phyloP scores from a whole-genome alignment of 2,797 vertebrate genomes.

The Falco novaeseelandiae region DNA sequence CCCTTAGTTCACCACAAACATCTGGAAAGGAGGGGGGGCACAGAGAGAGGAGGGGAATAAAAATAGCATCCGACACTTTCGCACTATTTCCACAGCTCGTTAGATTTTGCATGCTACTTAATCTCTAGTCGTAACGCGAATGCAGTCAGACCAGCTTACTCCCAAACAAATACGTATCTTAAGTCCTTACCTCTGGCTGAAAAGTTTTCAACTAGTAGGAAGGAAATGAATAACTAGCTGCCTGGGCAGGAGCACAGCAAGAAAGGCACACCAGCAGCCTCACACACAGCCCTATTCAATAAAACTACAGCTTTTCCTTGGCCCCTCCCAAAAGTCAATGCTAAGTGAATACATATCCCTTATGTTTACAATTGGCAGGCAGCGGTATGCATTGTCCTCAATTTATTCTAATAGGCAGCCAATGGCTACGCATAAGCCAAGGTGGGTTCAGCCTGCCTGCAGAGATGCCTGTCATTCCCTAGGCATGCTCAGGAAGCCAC shows the following conservation, averaged over 20 bases:
- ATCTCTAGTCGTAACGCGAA: background rate
- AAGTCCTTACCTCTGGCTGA: slow-evolving; percentile 78
- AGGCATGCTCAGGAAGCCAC: slow-evolving; percentile 83
- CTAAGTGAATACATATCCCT: slow-evolving; percentile 82
- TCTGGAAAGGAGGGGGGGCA: background rate
- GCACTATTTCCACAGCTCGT: background rate
- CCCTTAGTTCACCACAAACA: background rate
- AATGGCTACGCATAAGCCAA: slow-evolving; percentile 74
- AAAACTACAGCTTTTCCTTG: slow-evolving; percentile 79
- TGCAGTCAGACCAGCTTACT: background rate
- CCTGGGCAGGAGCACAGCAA: slow-evolving; percentile 60
- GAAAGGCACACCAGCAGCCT: slow-evolving; percentile 68
- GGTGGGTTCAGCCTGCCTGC: slow-evolving; percentile 78
- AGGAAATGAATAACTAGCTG: slow-evolving; percentile 64
- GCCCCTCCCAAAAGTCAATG: slow-evolving; percentile 89
- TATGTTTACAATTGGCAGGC: slow-evolving; percentile 81
- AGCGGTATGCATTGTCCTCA: slow-evolving; percentile 81
- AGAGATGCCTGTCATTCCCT: slow-evolving; percentile 85
- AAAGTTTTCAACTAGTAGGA: slow-evolving; percentile 50
- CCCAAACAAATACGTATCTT: background rate
- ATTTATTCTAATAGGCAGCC: slow-evolving; percentile 78
- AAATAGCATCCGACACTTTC: background rate
- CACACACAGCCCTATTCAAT: slow-evolving; percentile 78
- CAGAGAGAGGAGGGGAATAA: background rate
- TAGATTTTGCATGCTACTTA: background rate